Evolutionary conservation across 1,140 invertebrate species (phyloP), one percentile per base, ranked within the genome.

Genomic region (Marisa cornuarietis): DNA sequence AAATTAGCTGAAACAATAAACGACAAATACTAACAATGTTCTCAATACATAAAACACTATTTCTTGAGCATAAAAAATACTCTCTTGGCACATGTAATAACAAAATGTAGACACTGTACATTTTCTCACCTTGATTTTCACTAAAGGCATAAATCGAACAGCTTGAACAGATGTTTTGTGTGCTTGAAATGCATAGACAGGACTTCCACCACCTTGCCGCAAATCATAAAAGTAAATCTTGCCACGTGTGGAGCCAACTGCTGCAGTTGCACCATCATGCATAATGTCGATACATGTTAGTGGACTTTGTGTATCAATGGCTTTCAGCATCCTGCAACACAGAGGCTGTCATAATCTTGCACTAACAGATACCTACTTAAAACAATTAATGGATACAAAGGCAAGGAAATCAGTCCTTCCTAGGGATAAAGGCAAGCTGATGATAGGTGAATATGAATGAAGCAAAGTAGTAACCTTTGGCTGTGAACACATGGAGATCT

Each of bases 181-280:
- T 14, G 90, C 90, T 82, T 83, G 79, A 14, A 89, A 63, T 6
- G 79, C 81, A 42, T 81, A 83, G 31, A 90, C 72, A 20, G 88
- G 88, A 13, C 78, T 71, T n/a, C 72, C 79, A 16, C 77, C 78
- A 9, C 82, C 83, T 78, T 88, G 83, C 3, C 90, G 80, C 65
- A 91, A 83, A 80, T 91, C 89, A 79, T 91, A 91, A 14, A 89
- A 71, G 74, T 84, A 87, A n/a, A 91, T 83, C 75, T 88, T 88
- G 16, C 89, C 90, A 10, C 87, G 63, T 20, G 85, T 86, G 16
- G 89, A 85, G 24, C 90, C 90, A 16, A 88, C 87, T 16, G 85
- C 88, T n/a, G 90, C 71, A 9, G 88, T 90, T 18, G 79, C 76
- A 51, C 90, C 90, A 83, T 91, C 88, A 52, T 80, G 79, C 82